Evolutionary conservation across 2,113 vertebrate species (phyloP).

Genomic region (Limnothrissa miodon): DNA sequence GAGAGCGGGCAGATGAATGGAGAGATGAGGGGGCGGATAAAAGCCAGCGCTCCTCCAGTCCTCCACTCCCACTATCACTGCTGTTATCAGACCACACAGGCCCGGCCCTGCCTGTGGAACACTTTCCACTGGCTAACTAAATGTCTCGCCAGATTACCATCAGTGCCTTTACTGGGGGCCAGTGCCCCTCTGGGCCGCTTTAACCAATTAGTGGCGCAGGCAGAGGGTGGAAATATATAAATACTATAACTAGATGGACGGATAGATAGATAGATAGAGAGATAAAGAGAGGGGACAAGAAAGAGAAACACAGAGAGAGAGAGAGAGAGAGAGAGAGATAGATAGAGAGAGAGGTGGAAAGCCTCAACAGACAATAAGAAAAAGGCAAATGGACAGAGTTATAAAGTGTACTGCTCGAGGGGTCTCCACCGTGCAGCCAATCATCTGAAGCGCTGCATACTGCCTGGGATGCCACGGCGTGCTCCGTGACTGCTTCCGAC

Average conservation of each 20-base stretch:
- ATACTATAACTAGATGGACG: background rate
- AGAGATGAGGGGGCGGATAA: constrained; percentile 43
- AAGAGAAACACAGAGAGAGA: background rate
- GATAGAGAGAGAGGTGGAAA: background rate
- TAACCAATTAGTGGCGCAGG: background rate
- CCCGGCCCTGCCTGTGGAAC: constrained; percentile 9
- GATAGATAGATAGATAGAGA: background rate
- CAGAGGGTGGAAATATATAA: background rate
- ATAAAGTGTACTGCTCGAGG: background rate
- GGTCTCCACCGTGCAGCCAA: background rate
- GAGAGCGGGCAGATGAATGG: constrained; percentile 34
- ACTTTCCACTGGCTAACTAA: constrained; percentile 6
- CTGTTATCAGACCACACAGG: constrained; percentile 57
- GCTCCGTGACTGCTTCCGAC: background rate
- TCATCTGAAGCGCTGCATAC: background rate
- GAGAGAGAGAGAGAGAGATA: background rate
- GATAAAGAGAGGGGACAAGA: background rate
- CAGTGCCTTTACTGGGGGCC: background rate
- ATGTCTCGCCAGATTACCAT: constrained; percentile 14
- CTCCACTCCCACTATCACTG: constrained; percentile 23
- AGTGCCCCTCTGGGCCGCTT: background rate
- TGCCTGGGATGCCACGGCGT: background rate
- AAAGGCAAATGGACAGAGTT: background rate
- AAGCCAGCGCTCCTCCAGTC: background rate
- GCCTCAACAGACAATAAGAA: background rate